These are phyloP conservation scores for Motacilla alba DNA, from an alignment of 2,113 vertebrate species.

Conservation along the genomic window DNA sequence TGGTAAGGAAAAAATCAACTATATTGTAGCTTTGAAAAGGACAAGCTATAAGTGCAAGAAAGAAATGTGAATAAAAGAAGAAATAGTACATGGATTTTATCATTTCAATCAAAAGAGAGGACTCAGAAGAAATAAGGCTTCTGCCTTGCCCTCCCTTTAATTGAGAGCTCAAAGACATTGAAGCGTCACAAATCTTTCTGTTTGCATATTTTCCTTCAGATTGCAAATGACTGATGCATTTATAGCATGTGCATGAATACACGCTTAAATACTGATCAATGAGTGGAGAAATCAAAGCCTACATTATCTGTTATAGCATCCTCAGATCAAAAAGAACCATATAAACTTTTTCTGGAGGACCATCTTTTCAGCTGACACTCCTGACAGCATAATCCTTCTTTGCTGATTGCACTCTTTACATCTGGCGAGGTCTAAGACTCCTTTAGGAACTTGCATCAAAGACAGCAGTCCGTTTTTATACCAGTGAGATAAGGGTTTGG, in stretches of 20 bases:
- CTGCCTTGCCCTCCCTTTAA: background rate
- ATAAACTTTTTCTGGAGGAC: background rate
- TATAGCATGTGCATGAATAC: background rate
- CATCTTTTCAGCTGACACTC: background rate
- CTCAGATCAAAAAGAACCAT: background rate
- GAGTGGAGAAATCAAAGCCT: conserved; percentile 9
- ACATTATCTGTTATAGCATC: background rate
- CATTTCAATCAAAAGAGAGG: background rate
- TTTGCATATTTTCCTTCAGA: background rate
- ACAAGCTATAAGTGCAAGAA: background rate
- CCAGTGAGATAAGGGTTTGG: background rate
- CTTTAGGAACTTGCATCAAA: conserved; percentile 8
- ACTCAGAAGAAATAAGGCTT: background rate
- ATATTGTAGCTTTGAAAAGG: background rate
- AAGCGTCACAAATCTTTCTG: background rate
- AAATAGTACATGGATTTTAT: background rate
- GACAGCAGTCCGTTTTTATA: conserved; percentile 5
- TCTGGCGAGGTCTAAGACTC: background rate
- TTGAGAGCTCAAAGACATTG: background rate
- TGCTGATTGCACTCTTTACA: background rate
- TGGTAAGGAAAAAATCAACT: background rate
- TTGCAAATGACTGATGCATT: background rate
- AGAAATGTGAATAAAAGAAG: background rate
- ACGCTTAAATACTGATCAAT: background rate
- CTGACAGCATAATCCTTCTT: background rate